Evolutionary conservation across 2,797 vertebrate genomes (phyloP).

Genomic region (Loris lydekkerianus): DNA sequence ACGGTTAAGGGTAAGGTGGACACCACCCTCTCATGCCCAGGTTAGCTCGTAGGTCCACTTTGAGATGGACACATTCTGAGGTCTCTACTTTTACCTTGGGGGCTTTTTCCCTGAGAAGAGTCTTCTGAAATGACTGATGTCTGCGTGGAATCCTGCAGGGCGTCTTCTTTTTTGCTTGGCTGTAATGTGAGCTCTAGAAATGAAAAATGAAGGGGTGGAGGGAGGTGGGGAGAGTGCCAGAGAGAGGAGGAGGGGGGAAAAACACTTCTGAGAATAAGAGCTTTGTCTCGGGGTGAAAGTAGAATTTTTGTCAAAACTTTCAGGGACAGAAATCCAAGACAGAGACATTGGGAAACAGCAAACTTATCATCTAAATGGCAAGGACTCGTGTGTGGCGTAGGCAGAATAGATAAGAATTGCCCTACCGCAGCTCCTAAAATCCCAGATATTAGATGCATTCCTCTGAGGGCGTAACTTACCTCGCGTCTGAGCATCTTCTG

Average conservation of each 20-base stretch:
- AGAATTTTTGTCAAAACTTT: neutral
- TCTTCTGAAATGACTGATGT: neutral
- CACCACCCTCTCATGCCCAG: neutral
- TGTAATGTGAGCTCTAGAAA: slow-evolving; percentile 21
- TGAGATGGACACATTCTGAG: neutral
- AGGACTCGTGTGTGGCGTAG: neutral
- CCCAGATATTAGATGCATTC: neutral
- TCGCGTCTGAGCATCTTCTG: neutral
- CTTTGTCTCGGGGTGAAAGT: neutral
- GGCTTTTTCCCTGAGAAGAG: rapidly evolving
- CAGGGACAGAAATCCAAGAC: neutral
- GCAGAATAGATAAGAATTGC: neutral
- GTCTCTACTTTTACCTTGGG: slow-evolving; percentile 23
- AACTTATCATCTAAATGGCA: rapidly evolving
- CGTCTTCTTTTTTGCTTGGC: neutral
- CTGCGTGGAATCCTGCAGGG: rapidly evolving
- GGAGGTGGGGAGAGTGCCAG: rapidly evolving
- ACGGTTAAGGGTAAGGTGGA: neutral
- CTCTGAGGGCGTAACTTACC: neutral
- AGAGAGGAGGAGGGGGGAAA: rapidly evolving
- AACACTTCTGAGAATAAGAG: neutral
- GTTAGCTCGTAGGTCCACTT: neutral
- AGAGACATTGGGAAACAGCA: neutral
- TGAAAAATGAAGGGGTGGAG: neutral
- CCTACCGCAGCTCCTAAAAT: neutral